Evolutionary conservation across 2,113 vertebrate genomes (phyloP).

Genomic region (Laterallus jamaicensis): DNA sequence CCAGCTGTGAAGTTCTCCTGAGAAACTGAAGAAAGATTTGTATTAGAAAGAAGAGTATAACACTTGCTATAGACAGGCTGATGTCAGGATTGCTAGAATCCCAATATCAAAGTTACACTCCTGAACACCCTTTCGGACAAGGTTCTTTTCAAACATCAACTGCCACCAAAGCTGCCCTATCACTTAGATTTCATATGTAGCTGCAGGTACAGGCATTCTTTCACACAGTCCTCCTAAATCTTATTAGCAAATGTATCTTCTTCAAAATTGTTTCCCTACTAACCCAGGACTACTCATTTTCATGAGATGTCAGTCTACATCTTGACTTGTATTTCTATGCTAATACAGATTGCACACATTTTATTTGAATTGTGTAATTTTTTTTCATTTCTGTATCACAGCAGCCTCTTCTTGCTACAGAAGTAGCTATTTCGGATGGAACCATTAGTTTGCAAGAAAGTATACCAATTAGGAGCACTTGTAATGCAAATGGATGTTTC

Average conservation of each 20-base stretch:
- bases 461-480: not conserved
- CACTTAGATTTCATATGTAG: not conserved
- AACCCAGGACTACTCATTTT: not conserved
- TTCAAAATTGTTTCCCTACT: not conserved
- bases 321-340: not conserved
- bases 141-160: not conserved
- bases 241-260: not conserved
- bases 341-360: not conserved
- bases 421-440: not conserved
- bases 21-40: constrained; percentile 69
- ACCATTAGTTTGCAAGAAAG: not conserved
- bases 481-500: not conserved
- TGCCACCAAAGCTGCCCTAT: not conserved
- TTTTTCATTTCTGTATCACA: not conserved
- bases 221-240: not conserved
- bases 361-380: not conserved
- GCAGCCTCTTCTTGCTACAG: not conserved
- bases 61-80: not conserved
- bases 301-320: not conserved
- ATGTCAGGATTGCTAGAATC: not conserved
- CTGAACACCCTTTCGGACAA: not conserved
- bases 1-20: constrained; percentile 74
- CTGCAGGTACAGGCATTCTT: not conserved
- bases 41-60: not conserved
- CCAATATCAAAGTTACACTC: not conserved